Base-by-base conservation (phyloP, 2,113 vertebrate genomes). In the Noctilio leporinus region DNA sequence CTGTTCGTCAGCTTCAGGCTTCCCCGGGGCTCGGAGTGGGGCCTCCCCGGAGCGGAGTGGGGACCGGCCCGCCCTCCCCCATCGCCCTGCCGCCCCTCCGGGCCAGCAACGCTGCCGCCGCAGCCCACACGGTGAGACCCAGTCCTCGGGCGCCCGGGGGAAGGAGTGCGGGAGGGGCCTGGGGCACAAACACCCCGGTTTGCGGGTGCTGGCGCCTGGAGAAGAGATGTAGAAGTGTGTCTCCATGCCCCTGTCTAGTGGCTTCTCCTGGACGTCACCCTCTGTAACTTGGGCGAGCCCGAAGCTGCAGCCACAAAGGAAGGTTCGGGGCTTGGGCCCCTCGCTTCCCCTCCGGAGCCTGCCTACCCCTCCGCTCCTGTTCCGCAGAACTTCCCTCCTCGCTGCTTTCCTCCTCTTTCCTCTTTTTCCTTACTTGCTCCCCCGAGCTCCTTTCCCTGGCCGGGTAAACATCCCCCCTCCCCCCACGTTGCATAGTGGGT, bases 71-170 rank as follows among this genome's bases (percentile, higher is more conserved):
- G 77, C 98, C 98, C 89, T 99, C 99, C 65, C 97, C 97, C 89
- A 97, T 99, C 96, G 98, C 98, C 97, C 95, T 99, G 98, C 99
- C 99, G 87, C 99, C 99, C 84, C 98, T 99, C 96, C 98, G 98
- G 98, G 98, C 98, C 98, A 98, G 97, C 98, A 99, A 98, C 98
- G 96, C 98, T 28, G 97, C 98, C 38, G 70, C 77, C 75, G 78
- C 78, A 51, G 65, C 89, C 24, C 96, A 96, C 95, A 97, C 96
- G 97, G 97, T 98, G 94, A 97, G 97, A 95, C 28, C 96, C 89
- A 65, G 81, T 67, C 75, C 65, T 10, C 20, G 53, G 95, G 45
- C 11, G 24, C 19, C 65, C 14, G 9, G 77, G 26, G 47, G 17
- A 17, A 26, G 76, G 90, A 38, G 57, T 43, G 30, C 30, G 55